Evolutionary conservation across 2,888 invertebrate genomes (phyloP).

Genomic region (Timema podura): DNA sequence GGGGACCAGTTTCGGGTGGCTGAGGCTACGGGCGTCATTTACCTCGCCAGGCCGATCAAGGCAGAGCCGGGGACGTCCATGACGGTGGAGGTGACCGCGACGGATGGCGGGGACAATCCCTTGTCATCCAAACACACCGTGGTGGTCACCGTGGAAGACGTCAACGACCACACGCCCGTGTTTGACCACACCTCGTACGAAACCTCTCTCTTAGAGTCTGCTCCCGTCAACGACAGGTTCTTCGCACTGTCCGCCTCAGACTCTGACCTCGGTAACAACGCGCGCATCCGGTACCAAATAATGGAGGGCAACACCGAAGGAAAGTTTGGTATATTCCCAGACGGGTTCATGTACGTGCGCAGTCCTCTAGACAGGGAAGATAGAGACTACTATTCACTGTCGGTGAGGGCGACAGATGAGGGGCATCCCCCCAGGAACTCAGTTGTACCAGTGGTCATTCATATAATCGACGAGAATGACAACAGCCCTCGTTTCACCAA

Average conservation of each 20-base stretch:
- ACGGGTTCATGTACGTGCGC: conserved; percentile 86
- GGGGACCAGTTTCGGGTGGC: conserved; percentile 80
- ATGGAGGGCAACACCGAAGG: conserved; percentile 79
- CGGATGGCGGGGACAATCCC: conserved; percentile 73
- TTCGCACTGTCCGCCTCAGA: conserved; percentile 88
- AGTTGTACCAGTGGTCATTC: conserved; percentile 85
- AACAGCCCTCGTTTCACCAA: conserved; percentile 91
- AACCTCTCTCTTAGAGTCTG: conserved; percentile 85
- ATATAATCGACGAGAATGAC: conserved; percentile 95
- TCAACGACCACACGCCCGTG: conserved; percentile 93
- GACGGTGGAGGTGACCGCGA: conserved; percentile 74
- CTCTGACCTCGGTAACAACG: conserved; percentile 77
- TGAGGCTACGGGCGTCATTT: conserved; percentile 82
- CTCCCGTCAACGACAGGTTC: conserved; percentile 84
- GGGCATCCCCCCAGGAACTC: conserved; percentile 75
- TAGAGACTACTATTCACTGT: conserved; percentile 85
- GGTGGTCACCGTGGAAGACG: conserved; percentile 72
- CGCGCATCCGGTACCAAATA: conserved; percentile 75
- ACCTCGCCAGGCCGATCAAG: conserved; percentile 74
- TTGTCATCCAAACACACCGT: conserved; percentile 72
- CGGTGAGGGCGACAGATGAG: conserved; percentile 77
- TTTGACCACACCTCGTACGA: conserved; percentile 91
- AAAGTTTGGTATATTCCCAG: conserved; percentile 92
- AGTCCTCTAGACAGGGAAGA: conserved; percentile 84
- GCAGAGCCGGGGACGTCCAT: conserved; percentile 68